These are phyloP conservation scores for Standfussiana lucernea DNA, from an alignment of 2,888 invertebrate genomes.

Conservation along the genomic window DNA sequence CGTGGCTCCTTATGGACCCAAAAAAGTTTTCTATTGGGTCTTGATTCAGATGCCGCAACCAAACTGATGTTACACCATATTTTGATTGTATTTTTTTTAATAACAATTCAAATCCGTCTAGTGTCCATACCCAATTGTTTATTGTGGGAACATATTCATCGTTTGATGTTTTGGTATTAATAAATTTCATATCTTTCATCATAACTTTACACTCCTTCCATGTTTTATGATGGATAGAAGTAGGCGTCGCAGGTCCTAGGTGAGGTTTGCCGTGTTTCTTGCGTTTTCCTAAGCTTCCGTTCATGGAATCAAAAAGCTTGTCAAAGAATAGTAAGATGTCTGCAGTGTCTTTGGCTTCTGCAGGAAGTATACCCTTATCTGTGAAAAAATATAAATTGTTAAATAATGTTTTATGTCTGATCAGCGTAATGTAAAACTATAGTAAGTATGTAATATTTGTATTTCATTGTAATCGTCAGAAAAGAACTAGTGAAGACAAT, in stretches of 20 bases:
- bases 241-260: not conserved
- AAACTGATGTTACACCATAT: conserved; percentile 5
- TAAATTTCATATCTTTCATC: not conserved
- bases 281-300: conserved; percentile 2
- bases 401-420: not conserved
- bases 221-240: not conserved
- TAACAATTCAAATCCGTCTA: not conserved
- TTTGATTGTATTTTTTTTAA: not conserved
- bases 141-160: not conserved
- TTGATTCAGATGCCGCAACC: conserved; percentile 10
- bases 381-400: not conserved
- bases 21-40: conserved; percentile 1
- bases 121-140: not conserved
- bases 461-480: not conserved
- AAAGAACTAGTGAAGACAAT: not conserved
- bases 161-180: not conserved
- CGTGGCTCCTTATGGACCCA: conserved; percentile 1
- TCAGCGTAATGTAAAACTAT: not conserved
- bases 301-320: not conserved
- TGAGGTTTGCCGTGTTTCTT: not conserved
- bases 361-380: not conserved
- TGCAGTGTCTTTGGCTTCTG: not conserved
- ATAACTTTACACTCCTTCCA: conserved; percentile 1
- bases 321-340: not conserved
- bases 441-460: not conserved